These are phyloP conservation scores for Lepidotrigona ventralis DNA, from an alignment of 1,140 invertebrate genomes.

Conservation along the genomic window DNA sequence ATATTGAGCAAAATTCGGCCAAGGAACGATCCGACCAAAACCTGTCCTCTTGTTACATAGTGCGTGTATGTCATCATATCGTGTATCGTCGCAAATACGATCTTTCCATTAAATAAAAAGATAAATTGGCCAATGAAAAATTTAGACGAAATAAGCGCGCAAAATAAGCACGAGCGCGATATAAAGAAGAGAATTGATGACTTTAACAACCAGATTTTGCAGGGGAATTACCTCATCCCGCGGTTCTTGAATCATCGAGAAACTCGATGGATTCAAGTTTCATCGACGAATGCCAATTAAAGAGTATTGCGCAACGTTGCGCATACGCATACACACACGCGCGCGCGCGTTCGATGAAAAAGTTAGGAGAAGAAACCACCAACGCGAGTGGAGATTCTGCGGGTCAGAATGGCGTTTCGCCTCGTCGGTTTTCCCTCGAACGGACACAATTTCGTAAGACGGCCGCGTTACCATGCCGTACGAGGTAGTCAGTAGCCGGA, in stretches of 20 bases:
- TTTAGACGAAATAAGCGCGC: no score
- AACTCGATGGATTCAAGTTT: not conserved
- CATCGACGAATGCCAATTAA: not conserved
- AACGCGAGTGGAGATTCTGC: not conserved
- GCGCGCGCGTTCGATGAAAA: not conserved
- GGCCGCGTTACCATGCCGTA: not conserved
- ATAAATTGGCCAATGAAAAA: not conserved
- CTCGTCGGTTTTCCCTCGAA: not conserved
- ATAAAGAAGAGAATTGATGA: not conserved
- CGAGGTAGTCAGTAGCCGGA: slow-evolving; percentile 58
- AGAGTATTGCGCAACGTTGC: not conserved
- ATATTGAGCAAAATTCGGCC: slow-evolving; percentile 26
- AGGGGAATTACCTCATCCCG: not conserved
- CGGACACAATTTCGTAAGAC: slow-evolving; percentile 24
- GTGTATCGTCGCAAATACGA: not conserved
- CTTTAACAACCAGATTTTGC: not conserved
- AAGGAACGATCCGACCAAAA: slow-evolving; percentile 29
- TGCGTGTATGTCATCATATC: not conserved
- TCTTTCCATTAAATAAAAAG: not conserved
- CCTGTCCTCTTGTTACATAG: not conserved
- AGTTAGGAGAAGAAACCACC: not conserved
- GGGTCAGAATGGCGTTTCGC: not conserved
- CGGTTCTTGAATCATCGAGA: not conserved
- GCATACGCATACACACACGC: no score
- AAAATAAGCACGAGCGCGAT: no score